These are phyloP conservation scores for Atractosteus spatula DNA, from an alignment of 2,113 vertebrate genomes.

Conservation along the genomic window DNA sequence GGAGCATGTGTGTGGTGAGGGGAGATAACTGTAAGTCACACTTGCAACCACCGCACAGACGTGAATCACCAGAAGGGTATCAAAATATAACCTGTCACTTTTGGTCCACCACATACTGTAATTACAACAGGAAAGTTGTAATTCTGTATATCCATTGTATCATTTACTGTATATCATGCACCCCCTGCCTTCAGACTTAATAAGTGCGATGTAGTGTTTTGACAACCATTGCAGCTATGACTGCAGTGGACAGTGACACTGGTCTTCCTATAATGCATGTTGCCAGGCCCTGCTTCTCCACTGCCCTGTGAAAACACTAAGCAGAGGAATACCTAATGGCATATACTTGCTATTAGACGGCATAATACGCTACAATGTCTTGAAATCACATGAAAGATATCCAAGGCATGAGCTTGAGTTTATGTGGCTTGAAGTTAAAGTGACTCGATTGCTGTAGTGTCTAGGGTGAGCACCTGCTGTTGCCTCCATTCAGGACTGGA, in stretches of 20 bases:
- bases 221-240: slow-evolving; percentile 34
- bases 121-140: slow-evolving; percentile 48
- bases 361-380: no score
- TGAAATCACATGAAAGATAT: no score
- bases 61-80: slow-evolving; percentile 1
- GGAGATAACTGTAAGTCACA: no score
- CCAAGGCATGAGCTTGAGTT: no score
- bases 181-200: slow-evolving; percentile 61
- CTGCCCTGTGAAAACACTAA: background rate
- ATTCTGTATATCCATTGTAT: slow-evolving; percentile 41
- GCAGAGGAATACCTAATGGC: slow-evolving; percentile 20
- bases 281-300: background rate
- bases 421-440: no score
- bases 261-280: slow-evolving; percentile 26
- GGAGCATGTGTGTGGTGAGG: background rate
- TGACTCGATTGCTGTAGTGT: no score
- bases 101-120: slow-evolving; percentile 12
- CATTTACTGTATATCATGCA: slow-evolving; percentile 58
- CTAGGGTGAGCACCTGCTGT: no score
- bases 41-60: background rate
- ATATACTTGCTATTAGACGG: background rate
- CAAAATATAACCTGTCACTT: slow-evolving; percentile 19
- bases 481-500: no score
- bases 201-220: slow-evolving; percentile 61
- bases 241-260: slow-evolving; percentile 42